phyloP scores from a whole-genome alignment of 2,797 vertebrate genomes.

The Notolepis coatsorum region DNA sequence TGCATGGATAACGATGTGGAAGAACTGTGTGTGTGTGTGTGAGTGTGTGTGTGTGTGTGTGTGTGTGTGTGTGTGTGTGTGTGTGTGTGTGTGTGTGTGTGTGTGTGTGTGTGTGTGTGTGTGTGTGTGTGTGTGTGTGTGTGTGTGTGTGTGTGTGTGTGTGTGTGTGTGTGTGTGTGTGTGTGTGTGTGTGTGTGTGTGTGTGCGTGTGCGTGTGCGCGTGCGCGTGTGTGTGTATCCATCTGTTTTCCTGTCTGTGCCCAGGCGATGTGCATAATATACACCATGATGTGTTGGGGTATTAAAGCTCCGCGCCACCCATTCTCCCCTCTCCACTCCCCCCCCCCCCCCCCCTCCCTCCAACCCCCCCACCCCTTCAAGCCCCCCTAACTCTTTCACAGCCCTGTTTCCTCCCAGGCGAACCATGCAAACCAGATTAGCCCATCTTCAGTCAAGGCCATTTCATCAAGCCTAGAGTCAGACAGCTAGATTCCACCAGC shows the following conservation, averaged over 20 bases:
- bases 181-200: conserved; percentile 11
- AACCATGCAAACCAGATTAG: conserved; percentile 41
- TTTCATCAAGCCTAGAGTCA: neutral
- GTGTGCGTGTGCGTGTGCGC: neutral
- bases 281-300: neutral
- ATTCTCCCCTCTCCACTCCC: neutral
- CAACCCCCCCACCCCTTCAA: neutral
- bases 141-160: conserved; percentile 10
- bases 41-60: neutral
- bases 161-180: conserved; percentile 13
- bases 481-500: conserved; percentile 5
- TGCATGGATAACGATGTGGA: too few species aligned
- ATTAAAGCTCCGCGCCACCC: neutral
- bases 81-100: neutral
- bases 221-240: neutral
- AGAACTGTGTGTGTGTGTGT: too few species aligned
- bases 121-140: neutral
- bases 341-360: neutral
- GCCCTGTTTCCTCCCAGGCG: neutral
- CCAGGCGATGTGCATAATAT: neutral
- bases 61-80: neutral
- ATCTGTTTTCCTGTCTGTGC: neutral
- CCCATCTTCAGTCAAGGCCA: conserved; percentile 26
- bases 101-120: conserved; percentile 1
- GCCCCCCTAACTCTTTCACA: neutral